Evolutionary conservation across 2,113 vertebrate genomes (phyloP).

Genomic region (Microtus montanus): DNA sequence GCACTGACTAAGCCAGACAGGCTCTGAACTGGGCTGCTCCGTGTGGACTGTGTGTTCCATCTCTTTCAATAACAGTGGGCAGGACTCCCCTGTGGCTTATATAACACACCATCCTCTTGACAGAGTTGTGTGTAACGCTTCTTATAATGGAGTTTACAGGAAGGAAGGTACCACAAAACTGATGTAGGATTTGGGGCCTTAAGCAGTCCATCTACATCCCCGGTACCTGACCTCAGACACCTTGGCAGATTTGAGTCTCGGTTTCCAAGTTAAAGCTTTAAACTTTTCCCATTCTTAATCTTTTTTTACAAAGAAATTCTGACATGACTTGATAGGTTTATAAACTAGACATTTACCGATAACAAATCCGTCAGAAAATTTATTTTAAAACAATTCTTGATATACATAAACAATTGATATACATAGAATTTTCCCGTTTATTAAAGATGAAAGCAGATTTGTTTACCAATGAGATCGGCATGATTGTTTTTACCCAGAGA

Average conservation of each 20-base stretch:
- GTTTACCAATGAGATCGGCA: background rate
- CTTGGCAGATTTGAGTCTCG: background rate
- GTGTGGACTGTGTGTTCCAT: background rate
- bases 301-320: background rate
- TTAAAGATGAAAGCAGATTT: background rate
- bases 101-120: background rate
- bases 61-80: background rate
- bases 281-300: background rate
- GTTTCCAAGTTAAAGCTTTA: background rate
- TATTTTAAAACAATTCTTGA: background rate
- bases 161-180: background rate
- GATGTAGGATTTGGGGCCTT: background rate
- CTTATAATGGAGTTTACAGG: background rate
- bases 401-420: background rate
- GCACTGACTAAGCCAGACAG: background rate
- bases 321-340: background rate
- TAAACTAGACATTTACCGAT: background rate
- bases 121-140: background rate
- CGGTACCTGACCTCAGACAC: background rate
- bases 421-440: background rate
- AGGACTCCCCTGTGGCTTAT: background rate
- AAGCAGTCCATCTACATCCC: accelerated
- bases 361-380: background rate
- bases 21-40: background rate
- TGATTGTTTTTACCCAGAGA: background rate